Percentiles rank a stretch among this genome's conserved stretches.
These are phyloP conservation scores for Lasioglossum lativentre DNA, from an alignment of 2,888 invertebrate genomes.

Conservation along the genomic window DNA sequence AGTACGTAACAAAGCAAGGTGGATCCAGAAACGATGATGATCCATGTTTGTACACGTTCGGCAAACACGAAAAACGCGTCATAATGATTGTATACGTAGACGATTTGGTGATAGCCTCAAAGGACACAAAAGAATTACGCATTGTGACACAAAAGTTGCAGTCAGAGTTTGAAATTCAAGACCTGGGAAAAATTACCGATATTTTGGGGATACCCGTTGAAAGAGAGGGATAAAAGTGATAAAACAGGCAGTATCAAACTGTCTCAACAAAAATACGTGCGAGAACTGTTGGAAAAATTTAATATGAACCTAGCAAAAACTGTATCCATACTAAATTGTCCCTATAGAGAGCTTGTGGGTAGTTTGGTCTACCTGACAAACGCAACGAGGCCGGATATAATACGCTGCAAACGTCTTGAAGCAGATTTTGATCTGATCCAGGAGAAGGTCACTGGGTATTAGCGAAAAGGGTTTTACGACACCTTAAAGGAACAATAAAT, in stretches of 20 bases:
- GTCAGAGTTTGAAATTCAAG: too few species aligned
- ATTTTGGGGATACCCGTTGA: background rate
- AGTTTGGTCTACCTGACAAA: constrained; percentile 2
- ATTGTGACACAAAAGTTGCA: background rate
- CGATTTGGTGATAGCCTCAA: too few species aligned
- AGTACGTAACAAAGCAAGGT: too few species aligned
- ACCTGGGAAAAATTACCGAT: too few species aligned
- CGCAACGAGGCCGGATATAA: constrained; percentile 13
- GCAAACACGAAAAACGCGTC: too few species aligned
- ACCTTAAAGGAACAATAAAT: constrained; percentile 5
- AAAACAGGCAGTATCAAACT: background rate
- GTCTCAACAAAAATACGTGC: background rate
- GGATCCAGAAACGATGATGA: too few species aligned
- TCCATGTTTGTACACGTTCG: too few species aligned
- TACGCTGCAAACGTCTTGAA: background rate
- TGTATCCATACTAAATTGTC: background rate
- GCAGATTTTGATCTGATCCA: background rate
- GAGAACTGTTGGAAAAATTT: background rate
- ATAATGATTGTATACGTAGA: too few species aligned
- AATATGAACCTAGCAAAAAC: background rate
- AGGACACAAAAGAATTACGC: background rate
- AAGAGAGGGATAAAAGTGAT: constrained; percentile 10
- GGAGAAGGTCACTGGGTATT: background rate
- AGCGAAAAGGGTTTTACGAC: background rate
- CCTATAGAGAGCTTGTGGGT: constrained; percentile 1